Percentiles rank a stretch among this genome's conserved stretches.
Conservation (phyloP, 2,888 invertebrate genomes). For the Lycia hirtaria region DNA sequence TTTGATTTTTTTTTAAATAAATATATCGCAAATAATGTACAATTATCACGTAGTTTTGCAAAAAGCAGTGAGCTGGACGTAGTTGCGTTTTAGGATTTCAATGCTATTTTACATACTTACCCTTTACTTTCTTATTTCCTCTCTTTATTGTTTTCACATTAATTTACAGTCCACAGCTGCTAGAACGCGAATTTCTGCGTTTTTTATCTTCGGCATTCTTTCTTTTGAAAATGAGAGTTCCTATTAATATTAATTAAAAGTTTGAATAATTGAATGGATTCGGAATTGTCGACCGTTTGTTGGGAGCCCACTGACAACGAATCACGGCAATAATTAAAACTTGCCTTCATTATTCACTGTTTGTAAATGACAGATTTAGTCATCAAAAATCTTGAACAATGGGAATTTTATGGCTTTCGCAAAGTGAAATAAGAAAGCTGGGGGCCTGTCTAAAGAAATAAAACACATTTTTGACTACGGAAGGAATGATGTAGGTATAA, state of each 20-base stretch:
- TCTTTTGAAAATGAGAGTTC: constrained; percentile 81
- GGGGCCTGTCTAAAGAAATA: background rate
- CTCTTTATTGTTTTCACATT: constrained; percentile 83
- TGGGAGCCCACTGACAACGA: constrained; percentile 71
- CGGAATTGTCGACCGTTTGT: constrained; percentile 78
- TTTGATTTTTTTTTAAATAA: no score
- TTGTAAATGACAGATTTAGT: constrained; percentile 67
- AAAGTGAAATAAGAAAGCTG: background rate
- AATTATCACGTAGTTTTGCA: no score
- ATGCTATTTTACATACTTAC: no score
- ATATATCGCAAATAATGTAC: no score
- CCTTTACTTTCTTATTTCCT: constrained; percentile 69
- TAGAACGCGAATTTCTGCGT: constrained; percentile 75
- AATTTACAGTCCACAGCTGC: constrained; percentile 83
- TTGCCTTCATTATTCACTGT: constrained; percentile 72
- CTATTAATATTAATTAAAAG: constrained; percentile 86
- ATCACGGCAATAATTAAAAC: constrained; percentile 80
- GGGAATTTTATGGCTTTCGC: constrained; percentile 20
- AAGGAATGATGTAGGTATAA: no score
- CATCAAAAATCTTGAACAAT: constrained; percentile 39
- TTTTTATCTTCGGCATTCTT: constrained; percentile 82
- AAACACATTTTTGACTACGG: background rate
- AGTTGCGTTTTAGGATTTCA: no score
- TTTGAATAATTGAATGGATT: constrained; percentile 84
- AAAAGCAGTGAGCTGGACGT: no score